A percentile compares a stretch with the other conserved stretches of the same genome.
phyloP scores from a whole-genome alignment of 1,140 invertebrate genomes.

The Telenomus remus region DNA sequence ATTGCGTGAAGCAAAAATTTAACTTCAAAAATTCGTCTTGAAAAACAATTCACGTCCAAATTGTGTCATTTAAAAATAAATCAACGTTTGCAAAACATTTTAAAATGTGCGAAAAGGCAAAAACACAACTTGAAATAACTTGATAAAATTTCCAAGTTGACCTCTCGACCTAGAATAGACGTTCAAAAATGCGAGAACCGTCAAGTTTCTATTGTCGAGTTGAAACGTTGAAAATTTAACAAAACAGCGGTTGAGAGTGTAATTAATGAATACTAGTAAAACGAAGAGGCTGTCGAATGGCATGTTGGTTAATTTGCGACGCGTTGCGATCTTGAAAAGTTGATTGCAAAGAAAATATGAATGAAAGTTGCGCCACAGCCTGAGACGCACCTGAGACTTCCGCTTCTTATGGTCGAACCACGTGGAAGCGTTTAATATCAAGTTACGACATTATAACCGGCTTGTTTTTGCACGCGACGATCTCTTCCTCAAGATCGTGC shows the following conservation, averaged over 20 bases:
- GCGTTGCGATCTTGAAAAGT: constrained; percentile 48
- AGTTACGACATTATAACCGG: constrained; percentile 46
- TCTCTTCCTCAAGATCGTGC: constrained; percentile 32
- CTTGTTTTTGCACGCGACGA: constrained; percentile 41
- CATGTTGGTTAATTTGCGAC: constrained; percentile 47
- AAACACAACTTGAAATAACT: too few species aligned
- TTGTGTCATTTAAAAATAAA: too few species aligned
- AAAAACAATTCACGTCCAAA: too few species aligned
- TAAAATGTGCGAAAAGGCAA: too few species aligned
- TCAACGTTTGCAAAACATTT: too few species aligned
- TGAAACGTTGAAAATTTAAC: constrained; percentile 16
- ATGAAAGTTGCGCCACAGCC: constrained; percentile 48
- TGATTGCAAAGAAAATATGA: constrained; percentile 57
- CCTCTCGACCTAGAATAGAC: neutral
- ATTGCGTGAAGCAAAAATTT: too few species aligned
- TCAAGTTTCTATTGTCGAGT: constrained; percentile 7
- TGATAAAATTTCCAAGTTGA: too few species aligned
- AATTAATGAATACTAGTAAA: constrained; percentile 52
- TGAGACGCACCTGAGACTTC: constrained; percentile 50
- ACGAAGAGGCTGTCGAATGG: constrained; percentile 46
- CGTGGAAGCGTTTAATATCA: constrained; percentile 57
- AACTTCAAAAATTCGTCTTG: too few species aligned
- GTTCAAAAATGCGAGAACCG: neutral
- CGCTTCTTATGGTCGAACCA: constrained; percentile 45
- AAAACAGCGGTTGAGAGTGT: constrained; percentile 7